Base-by-base conservation (phyloP, 2,113 vertebrate genomes). In the Cairina moschata region DNA sequence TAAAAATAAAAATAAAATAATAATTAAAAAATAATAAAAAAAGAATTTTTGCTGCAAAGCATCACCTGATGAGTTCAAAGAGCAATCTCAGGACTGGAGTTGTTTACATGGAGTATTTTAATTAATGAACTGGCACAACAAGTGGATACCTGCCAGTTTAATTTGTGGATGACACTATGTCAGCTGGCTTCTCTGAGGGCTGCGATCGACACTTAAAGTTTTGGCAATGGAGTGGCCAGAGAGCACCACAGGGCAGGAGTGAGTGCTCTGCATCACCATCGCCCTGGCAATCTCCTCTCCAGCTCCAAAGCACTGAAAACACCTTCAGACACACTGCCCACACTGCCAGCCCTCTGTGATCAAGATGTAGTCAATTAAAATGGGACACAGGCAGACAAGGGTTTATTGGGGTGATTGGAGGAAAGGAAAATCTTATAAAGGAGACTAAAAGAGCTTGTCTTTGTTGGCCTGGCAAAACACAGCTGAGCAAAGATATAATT, bases 221-320 rank as follows among this genome's bases (percentile, higher is more conserved):
- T 60, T 73, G 58, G 67, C 14, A 72, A 32, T 0, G 0, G 52
- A 44, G 12, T 22, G 63, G 34, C 12, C 28, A 44, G 32, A 26
- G 36, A 72, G 7, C 25, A 23, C 10, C 1, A 0, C 40, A 83
- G 56, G 48, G 31, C 29, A 21, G 26, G 38, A 71, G 31, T 31
- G 15, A 34, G 5, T 5, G 4, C 16, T 63, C 22, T 1, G 0
- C 21, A 55, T 17, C 69, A 44, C 12, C 29, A 44, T 4, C 3
- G 2, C 63, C 25, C 32, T 42, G 79, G 40, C 40, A 65, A 17
- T 2, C 7, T 32, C 29, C 66, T 21, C 40, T 66, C 29, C 71
- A 73, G 8, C 13, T 69, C 44, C 20, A 22, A 22, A 52, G 5
- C 11, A 13, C 34, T 54, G 48, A 17, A 23, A 73, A 67, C n/a